phyloP scores from a whole-genome alignment of 2,888 invertebrate genomes.

The Agrilus cyanescens region DNA sequence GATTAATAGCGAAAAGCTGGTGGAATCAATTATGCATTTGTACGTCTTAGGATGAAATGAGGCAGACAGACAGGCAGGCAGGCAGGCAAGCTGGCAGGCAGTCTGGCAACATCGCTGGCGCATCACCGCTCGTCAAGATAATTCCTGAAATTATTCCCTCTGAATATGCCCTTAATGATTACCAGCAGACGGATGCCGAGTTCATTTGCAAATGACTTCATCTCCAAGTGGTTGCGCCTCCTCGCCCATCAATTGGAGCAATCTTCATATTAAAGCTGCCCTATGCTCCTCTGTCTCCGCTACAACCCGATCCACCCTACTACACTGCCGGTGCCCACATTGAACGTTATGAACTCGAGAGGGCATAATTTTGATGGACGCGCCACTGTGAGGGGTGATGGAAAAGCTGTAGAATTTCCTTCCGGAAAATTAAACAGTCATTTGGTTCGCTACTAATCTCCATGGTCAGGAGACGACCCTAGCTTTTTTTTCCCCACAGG shows the following conservation, averaged over 20 bases:
- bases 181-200: conserved; percentile 33
- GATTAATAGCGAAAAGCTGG: conserved; percentile 29
- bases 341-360: conserved; percentile 30
- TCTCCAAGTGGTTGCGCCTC: conserved; percentile 21
- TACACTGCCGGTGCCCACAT: conserved; percentile 11
- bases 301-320: conserved; percentile 4
- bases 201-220: conserved; percentile 39
- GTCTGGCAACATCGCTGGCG: conserved; percentile 5
- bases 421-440: conserved; percentile 29
- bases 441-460: conserved; percentile 22
- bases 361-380: conserved; percentile 31
- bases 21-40: conserved; percentile 30
- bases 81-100: conserved; percentile 2
- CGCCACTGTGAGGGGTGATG: conserved; percentile 23
- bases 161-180: conserved; percentile 37
- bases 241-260: conserved; percentile 33
- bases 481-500: no score
- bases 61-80: conserved; percentile 13
- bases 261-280: conserved; percentile 35
- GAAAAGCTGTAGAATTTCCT: conserved; percentile 24
- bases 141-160: conserved; percentile 34
- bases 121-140: conserved; percentile 23
- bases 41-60: conserved; percentile 23
- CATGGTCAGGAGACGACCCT: conserved; percentile 19
- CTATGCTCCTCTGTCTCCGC: conserved; percentile 18